These are phyloP conservation scores for Gulo gulo DNA, from an alignment of 2,113 vertebrate genomes.

Conservation along the genomic window DNA sequence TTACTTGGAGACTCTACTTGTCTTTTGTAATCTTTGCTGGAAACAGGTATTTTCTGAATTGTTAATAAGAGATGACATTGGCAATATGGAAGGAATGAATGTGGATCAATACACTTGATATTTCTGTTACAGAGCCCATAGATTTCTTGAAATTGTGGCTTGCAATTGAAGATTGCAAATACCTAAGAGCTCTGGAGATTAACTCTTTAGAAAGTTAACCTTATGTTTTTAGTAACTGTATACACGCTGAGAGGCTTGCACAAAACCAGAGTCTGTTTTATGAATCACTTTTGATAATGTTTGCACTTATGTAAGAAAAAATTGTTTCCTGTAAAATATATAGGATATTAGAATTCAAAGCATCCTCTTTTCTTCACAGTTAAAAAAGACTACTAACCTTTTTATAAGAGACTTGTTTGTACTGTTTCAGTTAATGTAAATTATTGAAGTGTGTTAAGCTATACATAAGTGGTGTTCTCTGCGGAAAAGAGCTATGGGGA, in stretches of 20 bases:
- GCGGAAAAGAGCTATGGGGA: neutral
- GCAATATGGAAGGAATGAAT: neutral
- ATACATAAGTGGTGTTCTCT: neutral
- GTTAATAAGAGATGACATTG: neutral
- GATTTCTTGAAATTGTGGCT: neutral
- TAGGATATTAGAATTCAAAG: neutral
- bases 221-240: neutral
- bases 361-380: neutral
- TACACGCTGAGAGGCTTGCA: neutral
- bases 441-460: neutral
- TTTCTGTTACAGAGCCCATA: neutral
- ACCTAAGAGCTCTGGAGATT: neutral
- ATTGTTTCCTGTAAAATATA: neutral
- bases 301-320: neutral
- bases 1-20: neutral
- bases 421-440: neutral
- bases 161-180: neutral
- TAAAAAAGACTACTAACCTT: neutral
- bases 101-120: neutral
- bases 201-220: neutral
- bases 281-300: neutral
- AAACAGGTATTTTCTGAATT: constrained; percentile 16
- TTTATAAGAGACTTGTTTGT: neutral
- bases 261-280: neutral
- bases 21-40: neutral